A percentile compares a stretch with the other conserved stretches of the same genome.
These are phyloP conservation scores for Lomographa bimaculata DNA, from an alignment of 2,888 invertebrate species.

Conservation along the genomic window DNA sequence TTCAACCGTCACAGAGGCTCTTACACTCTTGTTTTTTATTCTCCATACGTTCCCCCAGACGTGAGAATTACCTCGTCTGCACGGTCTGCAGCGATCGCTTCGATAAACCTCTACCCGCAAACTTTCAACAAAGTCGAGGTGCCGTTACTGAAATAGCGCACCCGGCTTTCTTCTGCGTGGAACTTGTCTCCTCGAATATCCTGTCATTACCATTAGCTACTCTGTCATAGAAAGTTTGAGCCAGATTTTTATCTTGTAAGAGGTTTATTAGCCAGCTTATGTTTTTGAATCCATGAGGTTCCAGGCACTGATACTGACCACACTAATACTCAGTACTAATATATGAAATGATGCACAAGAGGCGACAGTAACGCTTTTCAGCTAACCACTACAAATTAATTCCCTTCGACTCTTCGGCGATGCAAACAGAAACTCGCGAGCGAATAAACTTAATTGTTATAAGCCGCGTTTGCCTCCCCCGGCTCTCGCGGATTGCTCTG, in stretches of 20 bases:
- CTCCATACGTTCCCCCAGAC: constrained; percentile 19
- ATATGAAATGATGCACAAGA: no score
- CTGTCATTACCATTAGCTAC: no score
- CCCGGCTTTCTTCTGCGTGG: constrained; percentile 1
- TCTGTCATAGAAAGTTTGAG: no score
- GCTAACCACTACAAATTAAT: constrained; percentile 31
- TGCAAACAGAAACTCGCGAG: constrained; percentile 67
- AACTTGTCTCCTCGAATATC: not conserved
- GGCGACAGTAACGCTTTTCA: no score
- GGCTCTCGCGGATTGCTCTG: constrained; percentile 45
- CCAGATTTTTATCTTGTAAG: no score
- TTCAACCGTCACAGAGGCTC: constrained; percentile 75
- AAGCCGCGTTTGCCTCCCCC: constrained; percentile 75
- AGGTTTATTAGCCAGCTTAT: no score
- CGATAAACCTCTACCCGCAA: not conserved
- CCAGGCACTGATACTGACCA: no score
- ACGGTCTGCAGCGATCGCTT: constrained; percentile 6
- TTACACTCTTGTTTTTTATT: constrained; percentile 52
- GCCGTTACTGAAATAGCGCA: constrained; percentile 4
- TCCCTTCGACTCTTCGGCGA: constrained; percentile 46
- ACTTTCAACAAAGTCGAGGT: constrained; percentile 1
- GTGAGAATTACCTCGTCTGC: constrained; percentile 13
- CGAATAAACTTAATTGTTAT: constrained; percentile 82
- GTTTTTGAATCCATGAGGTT: no score
- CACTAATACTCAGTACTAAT: no score